Base-by-base conservation (phyloP, 2,888 invertebrate genomes). In the Lomographa bimaculata region DNA sequence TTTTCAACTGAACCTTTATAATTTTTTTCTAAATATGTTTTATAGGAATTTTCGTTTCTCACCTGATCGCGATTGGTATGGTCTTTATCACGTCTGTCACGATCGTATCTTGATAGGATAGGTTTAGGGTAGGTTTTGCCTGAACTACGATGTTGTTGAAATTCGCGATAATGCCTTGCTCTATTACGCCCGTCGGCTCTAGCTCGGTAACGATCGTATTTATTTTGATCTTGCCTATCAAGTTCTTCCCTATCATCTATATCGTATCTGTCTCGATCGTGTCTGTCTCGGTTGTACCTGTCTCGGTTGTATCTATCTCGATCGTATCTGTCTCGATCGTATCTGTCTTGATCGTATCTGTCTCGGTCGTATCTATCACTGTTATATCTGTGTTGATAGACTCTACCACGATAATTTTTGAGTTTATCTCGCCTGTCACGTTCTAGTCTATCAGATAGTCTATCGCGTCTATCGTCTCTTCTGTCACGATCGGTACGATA, bases 191-290 rank as follows among this genome's bases (percentile, higher is more conserved):
- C n/a, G n/a, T n/a, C n/a, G n/a, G n/a, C n/a, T n/a, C n/a, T n/a
- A n/a, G n/a, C n/a, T n/a, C n/a, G n/a, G n/a, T n/a, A n/a, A n/a
- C n/a, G n/a, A n/a, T n/a, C n/a, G n/a, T n/a, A n/a, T n/a, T n/a
- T n/a, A n/a, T n/a, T n/a, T n/a, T n/a, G n/a, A n/a, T n/a, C n/a
- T n/a, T n/a, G n/a, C n/a, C n/a, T n/a, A n/a, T n/a, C n/a, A n/a
- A n/a, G n/a, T n/a, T n/a, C n/a, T n/a, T n/a, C n/a, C 3, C 14
- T 14, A 16, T 32, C 18, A 5, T 16, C 11, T 16, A 18, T 28
- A 6, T 43, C 29, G 11, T n/a, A 16, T n/a, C 35, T 26, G 8
- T 34, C 20, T 36, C 28, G 45, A 7, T 40, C 33, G 25, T 27
- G 26, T n/a, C 29, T 23, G 8, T 37, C 28, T n/a, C 19, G 35